A percentile compares a stretch with the other conserved stretches of the same genome.
Evolutionary conservation across 2,113 vertebrate genomes (phyloP).

Genomic region (Rhombomys opimus): DNA sequence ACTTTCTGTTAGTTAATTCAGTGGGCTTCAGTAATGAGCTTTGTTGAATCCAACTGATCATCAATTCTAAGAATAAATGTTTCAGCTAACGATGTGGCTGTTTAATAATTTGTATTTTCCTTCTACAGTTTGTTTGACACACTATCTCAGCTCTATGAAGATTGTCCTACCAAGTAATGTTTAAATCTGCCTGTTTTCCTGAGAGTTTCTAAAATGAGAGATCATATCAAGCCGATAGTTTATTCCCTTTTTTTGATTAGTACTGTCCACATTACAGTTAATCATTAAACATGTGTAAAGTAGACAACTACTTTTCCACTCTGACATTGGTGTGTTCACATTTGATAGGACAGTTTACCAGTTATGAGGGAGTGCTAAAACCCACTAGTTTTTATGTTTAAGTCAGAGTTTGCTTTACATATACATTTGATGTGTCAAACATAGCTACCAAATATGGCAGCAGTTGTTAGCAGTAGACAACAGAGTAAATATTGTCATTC

Average conservation of each 20-base stretch:
- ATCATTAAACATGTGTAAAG: neutral
- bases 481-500: neutral
- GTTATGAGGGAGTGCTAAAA: neutral
- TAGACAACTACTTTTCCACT: neutral
- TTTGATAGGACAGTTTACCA: neutral
- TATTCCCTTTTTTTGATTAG: neutral
- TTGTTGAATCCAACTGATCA: conserved; percentile 56
- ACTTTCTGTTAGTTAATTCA: conserved; percentile 15
- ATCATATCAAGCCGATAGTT: neutral
- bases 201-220: neutral
- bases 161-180: neutral
- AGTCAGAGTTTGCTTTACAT: neutral
- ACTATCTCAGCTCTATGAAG: neutral
- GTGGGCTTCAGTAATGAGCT: conserved; percentile 42
- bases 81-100: conserved; percentile 17
- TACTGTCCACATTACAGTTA: neutral
- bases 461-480: neutral
- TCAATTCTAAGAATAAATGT: conserved; percentile 2
- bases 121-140: neutral
- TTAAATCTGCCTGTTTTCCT: neutral
- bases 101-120: conserved; percentile 14
- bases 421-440: conserved; percentile 17
- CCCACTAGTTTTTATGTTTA: conserved; percentile 1
- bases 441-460: neutral
- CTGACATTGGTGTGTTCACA: neutral